A percentile compares a stretch with the other conserved stretches of the same genome.
Conservation (phyloP, 2,797 vertebrate genomes). For the Cyclura pinguis region DNA sequence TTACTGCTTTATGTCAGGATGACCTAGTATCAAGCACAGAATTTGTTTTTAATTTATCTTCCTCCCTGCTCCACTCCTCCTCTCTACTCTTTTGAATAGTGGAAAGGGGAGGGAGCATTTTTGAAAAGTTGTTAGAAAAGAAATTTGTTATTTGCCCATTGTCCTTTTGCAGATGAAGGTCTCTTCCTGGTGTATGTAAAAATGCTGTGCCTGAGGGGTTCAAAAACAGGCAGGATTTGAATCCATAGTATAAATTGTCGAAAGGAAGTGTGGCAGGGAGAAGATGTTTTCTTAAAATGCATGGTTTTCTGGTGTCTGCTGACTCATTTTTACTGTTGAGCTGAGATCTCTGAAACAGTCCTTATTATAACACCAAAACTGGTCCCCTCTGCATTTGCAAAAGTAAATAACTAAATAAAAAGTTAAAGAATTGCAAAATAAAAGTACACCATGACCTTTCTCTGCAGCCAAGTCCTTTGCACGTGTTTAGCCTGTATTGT, state of each 20-base stretch:
- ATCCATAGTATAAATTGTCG: conserved; percentile 36
- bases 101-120: conserved; percentile 28
- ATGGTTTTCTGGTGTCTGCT: background rate
- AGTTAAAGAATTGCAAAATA: background rate
- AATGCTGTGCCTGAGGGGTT: background rate
- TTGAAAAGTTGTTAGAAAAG: background rate
- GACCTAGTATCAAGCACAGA: conserved; percentile 76
- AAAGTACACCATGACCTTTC: background rate
- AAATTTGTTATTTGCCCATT: conserved; percentile 22
- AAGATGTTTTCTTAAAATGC: background rate
- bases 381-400: background rate
- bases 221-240: background rate
- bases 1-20: conserved; percentile 77
- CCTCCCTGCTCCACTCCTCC: conserved; percentile 59
- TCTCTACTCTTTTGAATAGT: background rate
- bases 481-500: background rate
- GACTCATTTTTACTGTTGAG: background rate
- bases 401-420: too few species aligned
- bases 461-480: too few species aligned
- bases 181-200: conserved; percentile 10
- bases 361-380: background rate
- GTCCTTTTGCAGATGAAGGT: conserved; percentile 35
- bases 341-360: background rate
- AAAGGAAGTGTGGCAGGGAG: conserved; percentile 33
- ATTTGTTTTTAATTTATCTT: conserved; percentile 71